These are phyloP conservation scores for Danaus melanippus DNA, from an alignment of 1,140 invertebrate genomes.

Conservation along the genomic window DNA sequence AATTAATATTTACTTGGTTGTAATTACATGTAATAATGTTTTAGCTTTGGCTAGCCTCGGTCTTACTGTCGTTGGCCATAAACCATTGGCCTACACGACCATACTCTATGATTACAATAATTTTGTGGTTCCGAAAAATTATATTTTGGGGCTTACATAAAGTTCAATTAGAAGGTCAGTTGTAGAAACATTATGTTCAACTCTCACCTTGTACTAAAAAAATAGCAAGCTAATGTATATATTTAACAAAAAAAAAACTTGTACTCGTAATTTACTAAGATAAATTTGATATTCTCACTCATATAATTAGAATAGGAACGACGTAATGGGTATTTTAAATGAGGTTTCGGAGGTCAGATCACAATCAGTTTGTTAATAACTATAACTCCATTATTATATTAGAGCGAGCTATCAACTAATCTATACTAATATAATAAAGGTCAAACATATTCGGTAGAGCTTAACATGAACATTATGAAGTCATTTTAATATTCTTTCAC, in stretches of 20 bases:
- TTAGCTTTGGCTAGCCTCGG: too few species aligned
- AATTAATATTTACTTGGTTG: too few species aligned
- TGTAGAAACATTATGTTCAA: constrained; percentile 18
- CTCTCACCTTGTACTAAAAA: constrained; percentile 22
- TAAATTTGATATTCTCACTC: constrained; percentile 2
- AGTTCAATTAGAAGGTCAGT: constrained; percentile 21
- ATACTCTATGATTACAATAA: constrained; percentile 16
- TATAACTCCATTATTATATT: constrained; percentile 4
- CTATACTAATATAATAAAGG: too few species aligned
- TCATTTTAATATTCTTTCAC: too few species aligned
- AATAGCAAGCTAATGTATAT: constrained; percentile 18
- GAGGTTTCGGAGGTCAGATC: constrained; percentile 6
- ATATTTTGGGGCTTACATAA: constrained; percentile 17
- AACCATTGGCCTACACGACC: background rate
- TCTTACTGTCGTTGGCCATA: too few species aligned
- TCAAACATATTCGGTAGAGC: too few species aligned
- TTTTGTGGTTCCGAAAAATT: constrained; percentile 18
- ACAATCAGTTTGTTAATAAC: constrained; percentile 11
- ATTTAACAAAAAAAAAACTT: constrained; percentile 15
- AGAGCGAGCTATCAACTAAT: background rate
- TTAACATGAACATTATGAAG: too few species aligned
- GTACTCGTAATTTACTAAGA: constrained; percentile 12
- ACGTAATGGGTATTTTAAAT: constrained; percentile 12
- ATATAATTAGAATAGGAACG: constrained; percentile 2
- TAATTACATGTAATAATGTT: too few species aligned